Evolutionary conservation across 2,113 vertebrate species (phyloP), one percentile per base, ranked within the genome.

Genomic region (Megaceryle torquata): DNA sequence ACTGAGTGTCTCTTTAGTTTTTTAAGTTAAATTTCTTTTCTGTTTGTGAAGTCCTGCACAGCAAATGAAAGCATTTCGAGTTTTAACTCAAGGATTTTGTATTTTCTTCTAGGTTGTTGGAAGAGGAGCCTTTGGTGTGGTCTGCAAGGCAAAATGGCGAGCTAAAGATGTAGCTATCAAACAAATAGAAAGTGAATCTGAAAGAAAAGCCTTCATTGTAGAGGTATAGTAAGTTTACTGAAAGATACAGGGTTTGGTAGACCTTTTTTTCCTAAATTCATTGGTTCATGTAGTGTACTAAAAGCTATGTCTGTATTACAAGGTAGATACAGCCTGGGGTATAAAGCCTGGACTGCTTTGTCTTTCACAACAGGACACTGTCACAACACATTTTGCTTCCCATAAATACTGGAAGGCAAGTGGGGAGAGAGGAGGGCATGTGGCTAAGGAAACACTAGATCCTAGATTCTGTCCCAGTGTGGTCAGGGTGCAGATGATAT

Each of bases 101-200:
- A 25, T 88, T 93, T 83, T 31, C 43, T 96, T 96, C 59, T 96
- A 99, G 99, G 99, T 99, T 97, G 99, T 99, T 96, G 99, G 99
- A 93, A 99, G 99, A 98, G 99, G 99, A 97, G 99, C 99, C 31
- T 99, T 99, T 96, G 99, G 99, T 82, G 99, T 99, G 53, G 99
- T 99, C 88, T 99, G 99, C 98, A 99, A 99, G 97, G 99, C 99
- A 96, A 99, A 99, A 95, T 99, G 99, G 99, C 98, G 99, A 98
- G 99, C 98, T 96, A 99, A 99, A 97, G 99, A 99, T 97, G 99
- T 99, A 69, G 99, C 99, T 51, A 99, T 99, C 97, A 99, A 99
- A 96, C 99, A 99, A 86, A 99, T 99, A 93, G 99, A 99, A 98
- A 99, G 99, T 95, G 99, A 99, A 98, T 99, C 99, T 19, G 99